These are phyloP conservation scores for Tipula unca DNA, from an alignment of 2,888 invertebrate genomes.

Conservation along the genomic window DNA sequence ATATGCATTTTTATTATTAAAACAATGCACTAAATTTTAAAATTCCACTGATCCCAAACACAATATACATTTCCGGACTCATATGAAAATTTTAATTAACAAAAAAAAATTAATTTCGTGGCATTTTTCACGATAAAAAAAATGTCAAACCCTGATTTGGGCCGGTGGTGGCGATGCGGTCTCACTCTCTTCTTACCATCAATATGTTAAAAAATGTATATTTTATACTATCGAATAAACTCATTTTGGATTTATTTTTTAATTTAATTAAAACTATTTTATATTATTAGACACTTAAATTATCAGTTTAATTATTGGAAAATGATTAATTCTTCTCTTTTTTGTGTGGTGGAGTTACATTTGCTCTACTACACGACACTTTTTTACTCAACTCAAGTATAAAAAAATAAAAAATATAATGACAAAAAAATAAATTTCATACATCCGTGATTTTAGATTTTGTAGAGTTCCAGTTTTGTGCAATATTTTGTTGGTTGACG, in stretches of 20 bases:
- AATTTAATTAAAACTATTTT: neutral
- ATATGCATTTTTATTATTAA: neutral
- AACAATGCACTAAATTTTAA: too few relatives aligned
- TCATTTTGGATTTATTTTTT: slow-evolving; percentile 28
- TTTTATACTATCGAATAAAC: slow-evolving; percentile 31
- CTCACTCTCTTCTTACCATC: slow-evolving; percentile 29
- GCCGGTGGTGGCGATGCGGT: neutral
- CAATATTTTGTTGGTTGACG: neutral
- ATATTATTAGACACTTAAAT: neutral
- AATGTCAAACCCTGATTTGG: neutral
- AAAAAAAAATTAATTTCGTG: slow-evolving; percentile 15
- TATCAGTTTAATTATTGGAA: neutral
- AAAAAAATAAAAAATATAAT: neutral
- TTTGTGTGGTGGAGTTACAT: neutral
- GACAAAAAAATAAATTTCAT: neutral
- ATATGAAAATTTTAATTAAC: neutral
- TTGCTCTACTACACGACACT: neutral
- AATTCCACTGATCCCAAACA: neutral
- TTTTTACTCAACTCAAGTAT: neutral
- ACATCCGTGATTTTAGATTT: neutral
- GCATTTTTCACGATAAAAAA: slow-evolving; percentile 15
- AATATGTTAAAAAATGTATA: slow-evolving; percentile 30
- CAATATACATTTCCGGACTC: neutral
- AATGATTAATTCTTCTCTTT: neutral
- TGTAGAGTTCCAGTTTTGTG: neutral